Base-by-base conservation (phyloP, 2,113 vertebrate genomes). In the Chloropsis hardwickii region DNA sequence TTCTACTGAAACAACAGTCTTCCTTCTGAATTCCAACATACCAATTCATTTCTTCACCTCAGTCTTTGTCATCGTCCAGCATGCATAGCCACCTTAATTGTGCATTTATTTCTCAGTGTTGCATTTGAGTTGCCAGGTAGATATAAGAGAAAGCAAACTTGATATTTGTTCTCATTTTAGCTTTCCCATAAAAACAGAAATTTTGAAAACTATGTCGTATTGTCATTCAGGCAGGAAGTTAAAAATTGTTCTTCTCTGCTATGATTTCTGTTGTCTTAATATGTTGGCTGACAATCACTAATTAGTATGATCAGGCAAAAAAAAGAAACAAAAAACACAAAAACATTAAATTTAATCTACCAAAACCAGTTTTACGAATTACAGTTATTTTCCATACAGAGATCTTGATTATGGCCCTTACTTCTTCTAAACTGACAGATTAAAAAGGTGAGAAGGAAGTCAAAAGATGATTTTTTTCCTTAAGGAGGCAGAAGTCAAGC, bases 211-310 rank as follows among this genome's bases (percentile, higher is more conserved):
- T 16, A 80, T 76, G 80, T 86, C 24, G 33, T 74, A 95, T 76
- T 95, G 79, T 96, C 81, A 92, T 71, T 77, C 71, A 94, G 88
- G 74, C 88, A 92, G 91, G 93, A 96, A 94, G 94, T 74, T 86
- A 82, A 96, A 71, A 96, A 51, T 81, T 73, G 85, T 82, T 92
- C 97, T 96, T 97, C 71, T 88, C 93, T 97, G 95, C 87, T 95
- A 14, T 86, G 77, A 84, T 96, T 96, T 96, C 88, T 96, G 81
- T 93, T 92, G 95, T 98, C 95, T 98, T 98, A 97, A 98, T 95
- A 92, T 91, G 97, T 98, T 97, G 94, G 96, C 95, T 97, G 98
- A 98, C 98, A 98, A 98, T 98, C 98, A 98, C 76, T 81, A 77
- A 96, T 95, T 95, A 94, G 21, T 87, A 91, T 83, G 45, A 97